A percentile compares a stretch with the other conserved stretches of the same genome.
phyloP scores from a whole-genome alignment of 2,113 vertebrate genomes.

The Dipodomys ordii region DNA sequence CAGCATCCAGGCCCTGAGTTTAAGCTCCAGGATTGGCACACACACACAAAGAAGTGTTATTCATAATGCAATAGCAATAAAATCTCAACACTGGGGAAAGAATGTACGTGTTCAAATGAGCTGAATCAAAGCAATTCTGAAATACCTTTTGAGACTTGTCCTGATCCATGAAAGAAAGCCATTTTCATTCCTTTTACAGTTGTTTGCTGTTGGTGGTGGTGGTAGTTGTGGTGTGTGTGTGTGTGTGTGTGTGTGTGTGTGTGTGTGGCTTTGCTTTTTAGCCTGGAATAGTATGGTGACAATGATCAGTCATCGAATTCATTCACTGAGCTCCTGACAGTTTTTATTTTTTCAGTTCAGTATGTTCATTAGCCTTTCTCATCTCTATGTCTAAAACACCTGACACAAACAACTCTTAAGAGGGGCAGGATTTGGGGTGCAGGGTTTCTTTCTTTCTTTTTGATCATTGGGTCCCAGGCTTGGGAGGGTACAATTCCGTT shows the following conservation, averaged over 20 bases:
- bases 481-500: too few relatives aligned
- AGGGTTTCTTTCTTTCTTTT: too few relatives aligned
- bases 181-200: constrained; percentile 50
- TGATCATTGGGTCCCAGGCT: too few relatives aligned
- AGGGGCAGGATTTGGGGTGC: too few relatives aligned
- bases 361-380: not conserved
- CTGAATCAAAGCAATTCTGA: constrained; percentile 60
- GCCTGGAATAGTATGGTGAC: not conserved
- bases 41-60: constrained; percentile 55
- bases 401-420: too few relatives aligned
- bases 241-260: too few relatives aligned
- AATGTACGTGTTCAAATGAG: constrained; percentile 52
- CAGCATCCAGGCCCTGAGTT: too few relatives aligned
- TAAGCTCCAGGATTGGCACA: too few relatives aligned
- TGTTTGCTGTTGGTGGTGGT: too few relatives aligned
- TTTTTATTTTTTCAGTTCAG: constrained; percentile 62
- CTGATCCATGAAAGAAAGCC: constrained; percentile 21
- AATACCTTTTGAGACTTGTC: not conserved
- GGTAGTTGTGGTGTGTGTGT: too few relatives aligned
- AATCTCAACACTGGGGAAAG: constrained; percentile 10
- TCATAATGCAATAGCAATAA: constrained; percentile 67
- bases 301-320: constrained; percentile 52
- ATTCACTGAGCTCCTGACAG: constrained; percentile 43
- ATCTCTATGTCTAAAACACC: too few relatives aligned
- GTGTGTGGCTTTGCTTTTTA: too few relatives aligned